Evolutionary conservation across 2,113 vertebrate genomes (phyloP).

Genomic region (Gymnorhina tibicen): DNA sequence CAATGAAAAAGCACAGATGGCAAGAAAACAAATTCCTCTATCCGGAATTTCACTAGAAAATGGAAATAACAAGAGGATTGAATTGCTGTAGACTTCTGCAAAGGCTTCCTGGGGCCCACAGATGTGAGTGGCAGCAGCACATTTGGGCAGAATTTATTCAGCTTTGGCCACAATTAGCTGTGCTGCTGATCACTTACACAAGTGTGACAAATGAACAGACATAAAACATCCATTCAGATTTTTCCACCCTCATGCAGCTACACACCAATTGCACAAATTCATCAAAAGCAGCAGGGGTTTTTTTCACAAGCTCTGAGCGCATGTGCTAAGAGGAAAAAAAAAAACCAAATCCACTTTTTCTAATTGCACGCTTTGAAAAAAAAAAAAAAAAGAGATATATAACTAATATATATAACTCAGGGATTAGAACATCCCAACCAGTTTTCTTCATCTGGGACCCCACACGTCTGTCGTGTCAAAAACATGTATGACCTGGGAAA

Average conservation of each 20-base stretch:
- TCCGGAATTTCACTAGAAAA: neutral
- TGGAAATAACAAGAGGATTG: neutral
- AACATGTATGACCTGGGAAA: neutral
- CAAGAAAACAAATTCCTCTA: neutral
- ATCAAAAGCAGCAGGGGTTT: neutral
- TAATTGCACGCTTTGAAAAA: neutral
- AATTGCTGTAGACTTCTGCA: neutral
- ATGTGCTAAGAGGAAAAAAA: neutral
- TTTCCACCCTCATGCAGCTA: neutral
- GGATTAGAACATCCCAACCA: neutral
- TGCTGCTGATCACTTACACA: neutral
- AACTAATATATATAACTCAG: neutral
- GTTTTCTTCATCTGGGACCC: neutral
- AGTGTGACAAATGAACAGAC: neutral
- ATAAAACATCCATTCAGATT: neutral
- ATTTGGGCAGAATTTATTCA: neutral
- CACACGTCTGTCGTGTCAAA: fast-evolving
- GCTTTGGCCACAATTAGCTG: neutral
- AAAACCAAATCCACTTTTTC: neutral
- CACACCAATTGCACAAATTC: neutral
- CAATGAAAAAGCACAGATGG: neutral
- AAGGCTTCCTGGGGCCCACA: neutral
- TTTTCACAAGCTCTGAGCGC: neutral
- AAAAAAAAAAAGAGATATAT: too few species aligned
- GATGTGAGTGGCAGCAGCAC: neutral